A percentile compares a stretch with the other conserved stretches of the same genome.
These are phyloP conservation scores for Champsocephalus gunnari DNA, from an alignment of 2,797 vertebrate genomes.

Conservation along the genomic window DNA sequence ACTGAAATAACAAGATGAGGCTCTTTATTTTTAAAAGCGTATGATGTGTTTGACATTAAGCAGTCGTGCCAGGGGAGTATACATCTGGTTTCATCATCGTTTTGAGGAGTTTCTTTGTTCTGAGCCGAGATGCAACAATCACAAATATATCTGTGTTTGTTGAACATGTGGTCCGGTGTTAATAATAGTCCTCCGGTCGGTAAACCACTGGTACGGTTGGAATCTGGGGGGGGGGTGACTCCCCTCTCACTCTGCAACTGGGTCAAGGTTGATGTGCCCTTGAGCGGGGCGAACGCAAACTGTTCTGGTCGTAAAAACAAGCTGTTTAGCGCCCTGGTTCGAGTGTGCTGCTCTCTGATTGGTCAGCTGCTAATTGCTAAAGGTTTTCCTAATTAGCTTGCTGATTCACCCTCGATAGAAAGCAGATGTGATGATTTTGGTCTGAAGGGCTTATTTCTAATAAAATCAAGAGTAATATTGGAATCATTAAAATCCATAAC, in stretches of 20 bases:
- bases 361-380: constrained; percentile 70
- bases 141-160: constrained; percentile 17
- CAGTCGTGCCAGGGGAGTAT: not conserved
- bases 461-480: constrained; percentile 20
- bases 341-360: constrained; percentile 53
- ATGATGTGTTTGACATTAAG: not conserved
- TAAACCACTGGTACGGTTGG: constrained; percentile 46
- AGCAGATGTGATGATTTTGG: constrained; percentile 61
- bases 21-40: not conserved
- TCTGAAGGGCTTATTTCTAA: constrained; percentile 17
- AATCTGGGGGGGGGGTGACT: constrained; percentile 28
- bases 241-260: constrained; percentile 60
- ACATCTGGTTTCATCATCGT: constrained; percentile 1
- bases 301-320: constrained; percentile 62
- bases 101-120: not conserved
- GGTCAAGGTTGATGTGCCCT: constrained; percentile 76
- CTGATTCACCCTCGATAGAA: constrained; percentile 47
- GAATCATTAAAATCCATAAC: constrained; percentile 17
- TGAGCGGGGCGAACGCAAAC: constrained; percentile 45
- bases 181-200: constrained; percentile 64
- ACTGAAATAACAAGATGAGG: not conserved
- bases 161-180: constrained; percentile 51
- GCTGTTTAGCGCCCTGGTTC: constrained; percentile 61
- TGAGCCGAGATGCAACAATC: constrained; percentile 17
- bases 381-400: constrained; percentile 61